Evolutionary conservation across 2,888 invertebrate species (phyloP), one percentile per base, ranked within the genome.

Genomic region (Diadegma fenestrale): DNA sequence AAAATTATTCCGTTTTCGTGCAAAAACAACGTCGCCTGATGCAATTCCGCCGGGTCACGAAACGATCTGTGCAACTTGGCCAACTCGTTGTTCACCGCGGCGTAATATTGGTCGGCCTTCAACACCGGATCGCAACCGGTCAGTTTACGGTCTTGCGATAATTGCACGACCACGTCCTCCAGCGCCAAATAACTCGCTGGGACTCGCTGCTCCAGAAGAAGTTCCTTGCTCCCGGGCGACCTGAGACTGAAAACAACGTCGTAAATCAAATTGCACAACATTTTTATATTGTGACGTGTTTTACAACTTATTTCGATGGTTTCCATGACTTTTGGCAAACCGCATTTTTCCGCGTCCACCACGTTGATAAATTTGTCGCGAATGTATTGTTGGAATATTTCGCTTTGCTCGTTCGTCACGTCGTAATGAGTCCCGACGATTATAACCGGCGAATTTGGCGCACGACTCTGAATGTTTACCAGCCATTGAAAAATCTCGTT

Each of bases 371-470:
- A 98, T 86, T 96, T 95, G 85, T 98, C 97, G 0, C 98, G 95
- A 90, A 99, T 98, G 58, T 97, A 95, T 82, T 98, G 97, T 94
- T 99, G 99, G 88, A 99, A 95, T 80, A 97, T 97, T 90, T 98
- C 98, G 0, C 96, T 96, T 14, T 96, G 94, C 86, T 96, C 96
- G 89, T 96, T 95, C 14, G 97, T 96, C 80, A 97, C 96, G 93
- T 99, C 99, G 90, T 98, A 98, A 94, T 99, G 99, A 0, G 99
- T 99, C 0, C 99, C 99, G 12, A 99, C 97, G 92, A 99, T 98
- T 68, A 99, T 96, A 4, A 99, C 99, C 0, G 99, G 98, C 0
- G 99, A 98, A 91, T 99, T 99, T 0, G 99, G 99, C 0, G 99
- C 99, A 89, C 99, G 95, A 0, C 98, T 98, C 95, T 97, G 96